Evolutionary conservation across 2,797 vertebrate genomes (phyloP).

Genomic region (Acanthurus tractus): DNA sequence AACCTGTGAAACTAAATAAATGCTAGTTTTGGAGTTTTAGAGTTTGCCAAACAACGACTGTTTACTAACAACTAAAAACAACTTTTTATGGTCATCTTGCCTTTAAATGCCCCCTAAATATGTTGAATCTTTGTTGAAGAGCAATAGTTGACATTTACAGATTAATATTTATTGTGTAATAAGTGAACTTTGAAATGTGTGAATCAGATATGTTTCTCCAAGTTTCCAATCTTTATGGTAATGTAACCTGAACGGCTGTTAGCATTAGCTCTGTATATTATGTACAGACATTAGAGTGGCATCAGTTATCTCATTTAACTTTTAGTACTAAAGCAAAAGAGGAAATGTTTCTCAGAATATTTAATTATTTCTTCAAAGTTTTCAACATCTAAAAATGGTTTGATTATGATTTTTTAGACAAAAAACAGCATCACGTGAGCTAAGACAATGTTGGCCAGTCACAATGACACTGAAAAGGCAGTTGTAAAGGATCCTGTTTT

Average conservation of each 20-base stretch:
- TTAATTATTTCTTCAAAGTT: not conserved
- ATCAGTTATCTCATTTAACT: not conserved
- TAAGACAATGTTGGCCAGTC: not conserved
- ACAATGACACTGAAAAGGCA: not conserved
- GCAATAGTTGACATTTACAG: not conserved
- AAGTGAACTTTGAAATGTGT: too few species aligned
- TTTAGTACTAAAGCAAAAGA: too few species aligned
- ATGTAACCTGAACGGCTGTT: not conserved
- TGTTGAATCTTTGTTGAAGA: not conserved
- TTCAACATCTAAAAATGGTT: not conserved
- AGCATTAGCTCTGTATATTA: not conserved
- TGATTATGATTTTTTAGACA: too few species aligned
- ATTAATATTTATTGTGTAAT: not conserved
- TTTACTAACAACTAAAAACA: not conserved
- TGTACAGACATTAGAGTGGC: not conserved
- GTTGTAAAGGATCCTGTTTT: not conserved
- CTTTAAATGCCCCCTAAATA: not conserved
- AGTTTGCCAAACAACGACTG: not conserved
- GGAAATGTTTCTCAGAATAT: not conserved
- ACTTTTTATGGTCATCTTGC: not conserved
- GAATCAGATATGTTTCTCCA: not conserved
- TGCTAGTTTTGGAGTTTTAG: not conserved
- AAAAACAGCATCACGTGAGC: not conserved
- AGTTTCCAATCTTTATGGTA: not conserved
- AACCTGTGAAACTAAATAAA: not conserved